Conservation (phyloP, 2,113 vertebrate species). For the Sciurus niger region DNA sequence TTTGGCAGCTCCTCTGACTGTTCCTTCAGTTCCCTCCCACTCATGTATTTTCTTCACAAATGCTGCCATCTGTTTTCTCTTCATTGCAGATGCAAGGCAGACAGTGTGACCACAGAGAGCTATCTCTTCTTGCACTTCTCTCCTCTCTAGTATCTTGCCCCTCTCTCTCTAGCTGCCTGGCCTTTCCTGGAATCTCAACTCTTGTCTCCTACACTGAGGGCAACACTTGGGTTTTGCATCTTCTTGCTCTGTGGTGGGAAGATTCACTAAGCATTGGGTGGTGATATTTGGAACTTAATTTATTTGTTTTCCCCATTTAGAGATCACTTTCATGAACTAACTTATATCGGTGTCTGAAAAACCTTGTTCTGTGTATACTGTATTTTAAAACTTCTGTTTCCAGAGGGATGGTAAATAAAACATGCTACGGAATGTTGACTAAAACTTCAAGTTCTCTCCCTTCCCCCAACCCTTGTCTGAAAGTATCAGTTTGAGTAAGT, state of each 20-base stretch:
- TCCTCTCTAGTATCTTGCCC: not conserved
- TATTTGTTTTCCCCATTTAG: not conserved
- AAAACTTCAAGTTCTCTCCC: not conserved
- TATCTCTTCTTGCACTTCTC: not conserved
- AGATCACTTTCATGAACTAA: not conserved
- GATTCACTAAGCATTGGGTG: not conserved
- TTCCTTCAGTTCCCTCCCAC: not conserved
- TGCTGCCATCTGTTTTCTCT: not conserved
- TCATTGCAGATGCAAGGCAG: not conserved
- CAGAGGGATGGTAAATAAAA: not conserved
- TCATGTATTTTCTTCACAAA: not conserved
- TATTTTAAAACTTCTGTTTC: not conserved
- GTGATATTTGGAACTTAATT: not conserved
- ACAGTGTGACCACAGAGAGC: not conserved
- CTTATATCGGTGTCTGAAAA: not conserved
- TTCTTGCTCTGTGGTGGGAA: not conserved
- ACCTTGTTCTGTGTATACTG: not conserved
- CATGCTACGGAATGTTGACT: not conserved
- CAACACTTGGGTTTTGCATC: not conserved
- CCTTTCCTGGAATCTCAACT: not conserved
- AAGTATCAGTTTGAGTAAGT: not conserved
- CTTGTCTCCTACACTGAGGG: not conserved
- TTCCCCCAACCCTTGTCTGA: not conserved
- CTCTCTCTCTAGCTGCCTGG: not conserved
- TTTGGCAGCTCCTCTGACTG: not conserved